Percentiles rank a stretch among this genome's conserved stretches.
Evolutionary conservation across 2,113 vertebrate species (phyloP).

Genomic region (Micronycteris hirsuta): DNA sequence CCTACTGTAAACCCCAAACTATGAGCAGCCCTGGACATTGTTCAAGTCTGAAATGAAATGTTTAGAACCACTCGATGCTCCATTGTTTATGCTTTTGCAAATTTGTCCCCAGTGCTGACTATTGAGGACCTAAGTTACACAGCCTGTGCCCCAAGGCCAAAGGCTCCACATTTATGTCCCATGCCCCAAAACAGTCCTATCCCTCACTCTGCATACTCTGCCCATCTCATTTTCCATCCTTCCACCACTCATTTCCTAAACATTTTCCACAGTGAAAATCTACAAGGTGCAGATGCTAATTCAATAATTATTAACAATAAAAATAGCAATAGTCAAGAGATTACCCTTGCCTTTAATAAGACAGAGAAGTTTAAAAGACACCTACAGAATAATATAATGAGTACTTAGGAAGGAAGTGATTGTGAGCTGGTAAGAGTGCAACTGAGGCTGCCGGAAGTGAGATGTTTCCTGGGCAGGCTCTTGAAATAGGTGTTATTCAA

Average conservation of each 20-base stretch:
- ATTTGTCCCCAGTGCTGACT: neutral
- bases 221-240: neutral
- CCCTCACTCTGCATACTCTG: neutral
- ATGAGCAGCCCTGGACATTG: neutral
- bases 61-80: neutral
- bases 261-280: neutral
- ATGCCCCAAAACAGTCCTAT: neutral
- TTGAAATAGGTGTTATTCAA: neutral
- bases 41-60: neutral
- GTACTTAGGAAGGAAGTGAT: neutral
- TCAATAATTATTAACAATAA: neutral
- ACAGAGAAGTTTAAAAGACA: neutral
- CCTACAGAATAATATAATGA: neutral
- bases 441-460: neutral
- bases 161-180: neutral
- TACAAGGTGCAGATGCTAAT: neutral
- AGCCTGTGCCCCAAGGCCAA: neutral
- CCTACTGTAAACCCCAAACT: neutral
- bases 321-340: neutral
- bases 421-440: neutral
- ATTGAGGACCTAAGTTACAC: neutral
- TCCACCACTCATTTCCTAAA: neutral
- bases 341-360: neutral
- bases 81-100: neutral
- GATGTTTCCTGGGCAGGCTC: neutral